Evolutionary conservation across 2,888 invertebrate species (phyloP).

Genomic region (Bugula neritina): DNA sequence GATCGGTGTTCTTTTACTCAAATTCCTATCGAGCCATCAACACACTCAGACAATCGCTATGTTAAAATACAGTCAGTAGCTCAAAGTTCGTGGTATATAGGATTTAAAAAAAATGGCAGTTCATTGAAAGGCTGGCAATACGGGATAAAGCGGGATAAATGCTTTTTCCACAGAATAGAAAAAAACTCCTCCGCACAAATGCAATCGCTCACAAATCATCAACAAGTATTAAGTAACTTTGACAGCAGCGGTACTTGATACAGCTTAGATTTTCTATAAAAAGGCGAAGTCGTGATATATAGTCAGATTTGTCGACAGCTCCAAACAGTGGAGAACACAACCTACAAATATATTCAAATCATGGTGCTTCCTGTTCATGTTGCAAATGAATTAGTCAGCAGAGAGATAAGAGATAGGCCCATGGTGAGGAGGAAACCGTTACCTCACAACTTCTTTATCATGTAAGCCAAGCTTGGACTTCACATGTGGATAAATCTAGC

Average conservation of each 20-base stretch:
- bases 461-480: too few species aligned
- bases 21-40: background rate
- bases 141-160: background rate
- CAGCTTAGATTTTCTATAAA: too few species aligned
- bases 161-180: background rate
- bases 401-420: too few species aligned
- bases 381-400: too few species aligned
- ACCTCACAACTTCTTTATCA: too few species aligned
- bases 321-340: background rate
- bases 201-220: background rate
- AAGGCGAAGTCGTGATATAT: too few species aligned
- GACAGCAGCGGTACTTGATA: background rate
- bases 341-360: slow-evolving; percentile 1
- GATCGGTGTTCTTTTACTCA: slow-evolving; percentile 13
- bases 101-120: background rate
- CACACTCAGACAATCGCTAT: slow-evolving; percentile 18
- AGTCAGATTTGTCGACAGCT: background rate
- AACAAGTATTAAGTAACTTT: background rate
- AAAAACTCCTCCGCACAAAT: background rate
- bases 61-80: slow-evolving; percentile 17
- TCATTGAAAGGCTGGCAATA: slow-evolving; percentile 15
- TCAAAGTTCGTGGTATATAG: slow-evolving; percentile 16
- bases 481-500: too few species aligned
- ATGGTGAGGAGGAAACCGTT: too few species aligned
- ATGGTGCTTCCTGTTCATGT: slow-evolving; percentile 21